Percentiles rank a stretch among this genome's conserved stretches.
Conservation (phyloP, 53 echinoderm and acorn worm genomes). For the Antedon mediterranea region DNA sequence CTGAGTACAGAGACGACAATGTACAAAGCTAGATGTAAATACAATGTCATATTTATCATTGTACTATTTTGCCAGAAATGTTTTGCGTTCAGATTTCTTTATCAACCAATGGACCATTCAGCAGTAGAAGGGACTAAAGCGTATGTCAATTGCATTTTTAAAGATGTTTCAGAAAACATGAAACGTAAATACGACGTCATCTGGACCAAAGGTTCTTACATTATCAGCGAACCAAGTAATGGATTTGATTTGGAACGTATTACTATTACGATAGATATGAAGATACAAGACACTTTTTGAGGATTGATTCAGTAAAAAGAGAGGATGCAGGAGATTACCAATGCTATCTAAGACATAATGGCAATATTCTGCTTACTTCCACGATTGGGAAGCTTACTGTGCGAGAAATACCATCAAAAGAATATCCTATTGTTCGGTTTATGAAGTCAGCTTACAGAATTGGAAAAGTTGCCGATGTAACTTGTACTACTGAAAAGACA, state of each 20-base stretch:
- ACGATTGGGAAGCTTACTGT: neutral
- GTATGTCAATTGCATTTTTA: neutral
- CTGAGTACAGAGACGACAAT: too few relatives aligned
- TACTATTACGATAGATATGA: neutral
- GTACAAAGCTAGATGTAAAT: too few relatives aligned
- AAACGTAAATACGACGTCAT: neutral
- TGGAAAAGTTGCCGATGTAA: neutral
- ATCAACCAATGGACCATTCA: neutral
- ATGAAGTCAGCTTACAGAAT: neutral
- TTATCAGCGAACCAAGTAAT: neutral
- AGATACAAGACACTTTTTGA: neutral
- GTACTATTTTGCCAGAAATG: too few relatives aligned
- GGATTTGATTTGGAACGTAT: neutral
- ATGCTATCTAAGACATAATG: neutral
- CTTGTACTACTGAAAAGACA: neutral
- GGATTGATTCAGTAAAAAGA: neutral
- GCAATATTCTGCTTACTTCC: neutral
- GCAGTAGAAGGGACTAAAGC: neutral
- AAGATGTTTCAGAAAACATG: neutral
- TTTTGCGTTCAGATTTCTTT: too few relatives aligned
- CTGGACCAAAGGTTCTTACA: neutral
- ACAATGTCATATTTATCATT: too few relatives aligned
- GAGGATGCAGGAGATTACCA: neutral
- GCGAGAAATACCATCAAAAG: neutral
- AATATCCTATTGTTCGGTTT: neutral